Evolutionary conservation across 1,140 invertebrate species (phyloP).

Genomic region (Cydia amplana): DNA sequence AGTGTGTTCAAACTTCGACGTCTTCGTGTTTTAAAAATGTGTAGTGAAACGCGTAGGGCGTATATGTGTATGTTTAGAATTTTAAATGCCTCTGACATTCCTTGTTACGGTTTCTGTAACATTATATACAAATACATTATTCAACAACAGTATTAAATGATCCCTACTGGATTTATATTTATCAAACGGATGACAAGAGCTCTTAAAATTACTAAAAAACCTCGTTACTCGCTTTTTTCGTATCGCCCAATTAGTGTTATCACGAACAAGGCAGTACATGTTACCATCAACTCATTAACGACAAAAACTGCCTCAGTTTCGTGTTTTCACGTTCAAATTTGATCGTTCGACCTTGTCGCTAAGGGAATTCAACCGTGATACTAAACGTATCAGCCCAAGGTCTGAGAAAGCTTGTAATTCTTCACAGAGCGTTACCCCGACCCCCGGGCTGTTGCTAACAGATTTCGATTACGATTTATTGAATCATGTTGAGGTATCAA

Average conservation of each 20-base stretch:
- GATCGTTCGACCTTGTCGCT: slow-evolving; percentile 36
- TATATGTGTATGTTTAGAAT: background rate
- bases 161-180: background rate
- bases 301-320: slow-evolving; percentile 13
- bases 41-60: background rate
- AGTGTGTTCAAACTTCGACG: slow-evolving; percentile 33
- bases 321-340: slow-evolving; percentile 29
- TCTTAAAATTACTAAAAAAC: background rate
- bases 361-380: slow-evolving; percentile 38
- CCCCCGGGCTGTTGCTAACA: slow-evolving; percentile 33
- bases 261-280: slow-evolving; percentile 8
- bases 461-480: slow-evolving; percentile 36
- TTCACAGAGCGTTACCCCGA: slow-evolving; percentile 35
- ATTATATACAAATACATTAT: background rate
- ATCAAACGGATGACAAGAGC: background rate
- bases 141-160: background rate
- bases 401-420: slow-evolving; percentile 39
- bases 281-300: slow-evolving; percentile 5
- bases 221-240: slow-evolving; percentile 9
- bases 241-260: slow-evolving; percentile 21
- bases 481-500: slow-evolving; percentile 29
- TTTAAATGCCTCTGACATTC: background rate
- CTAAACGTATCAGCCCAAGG: slow-evolving; percentile 40
- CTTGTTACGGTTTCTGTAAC: background rate
- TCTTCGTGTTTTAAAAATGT: background rate